These are phyloP conservation scores for Eumaeus atala DNA, from an alignment of 1,140 invertebrate genomes.

Conservation along the genomic window DNA sequence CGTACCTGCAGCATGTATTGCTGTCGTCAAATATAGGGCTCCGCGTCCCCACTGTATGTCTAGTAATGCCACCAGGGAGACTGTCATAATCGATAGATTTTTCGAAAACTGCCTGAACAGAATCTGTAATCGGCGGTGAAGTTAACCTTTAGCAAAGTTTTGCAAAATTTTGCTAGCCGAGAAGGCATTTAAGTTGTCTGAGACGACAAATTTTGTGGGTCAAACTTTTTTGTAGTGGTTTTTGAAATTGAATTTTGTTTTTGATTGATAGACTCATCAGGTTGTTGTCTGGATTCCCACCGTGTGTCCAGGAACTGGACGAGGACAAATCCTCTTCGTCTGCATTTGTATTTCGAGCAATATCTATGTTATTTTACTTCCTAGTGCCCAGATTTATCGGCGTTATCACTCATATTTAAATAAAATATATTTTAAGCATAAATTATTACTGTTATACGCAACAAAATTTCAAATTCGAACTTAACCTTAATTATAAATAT, in stretches of 20 bases:
- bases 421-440: too few species aligned
- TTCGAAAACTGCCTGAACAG: slow-evolving; percentile 26
- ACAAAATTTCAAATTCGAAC: too few species aligned
- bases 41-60: slow-evolving; percentile 17
- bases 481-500: too few species aligned
- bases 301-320: slow-evolving; percentile 31
- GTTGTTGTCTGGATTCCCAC: slow-evolving; percentile 30
- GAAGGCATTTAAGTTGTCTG: slow-evolving; percentile 1
- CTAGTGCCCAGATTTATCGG: too few species aligned
- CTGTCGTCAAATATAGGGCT: slow-evolving; percentile 24
- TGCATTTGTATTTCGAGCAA: too few species aligned
- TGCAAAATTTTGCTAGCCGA: slow-evolving; percentile 52
- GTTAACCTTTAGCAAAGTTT: slow-evolving; percentile 69
- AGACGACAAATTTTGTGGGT: neutral
- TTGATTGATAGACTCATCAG: neutral
- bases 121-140: slow-evolving; percentile 29
- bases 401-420: too few species aligned
- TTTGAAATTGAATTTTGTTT: too few species aligned
- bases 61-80: neutral
- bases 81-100: slow-evolving; percentile 14
- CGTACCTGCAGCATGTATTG: slow-evolving; percentile 27
- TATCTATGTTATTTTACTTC: too few species aligned
- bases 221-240: neutral
- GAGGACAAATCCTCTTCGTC: too few species aligned
- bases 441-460: too few species aligned